Conservation (phyloP, 2,113 vertebrate genomes). For the Pontoporia blainvillei region DNA sequence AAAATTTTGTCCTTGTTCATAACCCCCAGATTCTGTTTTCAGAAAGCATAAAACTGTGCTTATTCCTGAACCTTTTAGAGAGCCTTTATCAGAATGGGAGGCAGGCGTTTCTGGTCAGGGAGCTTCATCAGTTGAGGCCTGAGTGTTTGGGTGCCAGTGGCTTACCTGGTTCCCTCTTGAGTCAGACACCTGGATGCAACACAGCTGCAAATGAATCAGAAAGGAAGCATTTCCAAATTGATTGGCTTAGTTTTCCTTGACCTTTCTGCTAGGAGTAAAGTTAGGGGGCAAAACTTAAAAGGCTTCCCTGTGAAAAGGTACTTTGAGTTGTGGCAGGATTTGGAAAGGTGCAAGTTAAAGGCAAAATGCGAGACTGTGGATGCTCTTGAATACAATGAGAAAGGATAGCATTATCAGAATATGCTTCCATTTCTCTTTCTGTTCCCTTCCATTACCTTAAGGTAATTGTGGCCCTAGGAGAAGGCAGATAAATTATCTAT, state of each 20-base stretch:
- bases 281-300: background rate
- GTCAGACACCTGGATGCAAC: background rate
- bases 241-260: conserved; percentile 12
- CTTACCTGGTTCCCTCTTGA: background rate
- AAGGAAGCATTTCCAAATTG: background rate
- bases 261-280: background rate
- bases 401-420: background rate
- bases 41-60: background rate
- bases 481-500: background rate
- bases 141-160: background rate
- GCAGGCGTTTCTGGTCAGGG: background rate
- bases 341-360: conserved; percentile 16
- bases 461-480: background rate
- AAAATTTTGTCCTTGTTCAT: conserved; percentile 3
- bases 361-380: background rate
- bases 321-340: background rate
- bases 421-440: background rate
- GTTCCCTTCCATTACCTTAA: background rate
- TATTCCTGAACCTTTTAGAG: background rate
- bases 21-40: background rate
- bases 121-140: background rate
- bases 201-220: background rate
- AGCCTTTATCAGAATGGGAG: conserved; percentile 12
- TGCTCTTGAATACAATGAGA: background rate
- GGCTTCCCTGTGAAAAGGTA: background rate